Evolutionary conservation across 2,113 vertebrate genomes (phyloP).

Genomic region (Nothoprocta pentlandii): DNA sequence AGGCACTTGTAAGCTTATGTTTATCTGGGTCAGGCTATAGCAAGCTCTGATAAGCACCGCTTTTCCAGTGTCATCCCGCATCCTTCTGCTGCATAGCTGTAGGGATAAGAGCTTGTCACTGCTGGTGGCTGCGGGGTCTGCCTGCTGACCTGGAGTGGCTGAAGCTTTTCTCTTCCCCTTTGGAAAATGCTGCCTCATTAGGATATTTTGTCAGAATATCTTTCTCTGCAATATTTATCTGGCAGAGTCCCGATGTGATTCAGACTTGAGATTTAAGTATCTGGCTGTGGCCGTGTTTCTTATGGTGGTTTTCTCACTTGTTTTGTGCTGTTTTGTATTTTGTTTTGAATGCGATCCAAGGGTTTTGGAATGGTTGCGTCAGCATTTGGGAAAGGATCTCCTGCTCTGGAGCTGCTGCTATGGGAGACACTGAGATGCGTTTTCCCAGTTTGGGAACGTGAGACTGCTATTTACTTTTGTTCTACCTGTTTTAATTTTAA

Average conservation of each 20-base stretch:
- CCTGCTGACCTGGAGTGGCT: background rate
- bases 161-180: background rate
- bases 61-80: background rate
- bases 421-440: background rate
- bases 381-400: background rate
- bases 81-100: background rate
- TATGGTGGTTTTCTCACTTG: background rate
- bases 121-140: background rate
- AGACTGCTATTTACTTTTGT: too few species aligned
- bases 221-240: background rate
- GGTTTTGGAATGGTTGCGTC: background rate
- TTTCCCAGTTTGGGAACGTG: background rate
- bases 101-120: background rate
- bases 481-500: background rate
- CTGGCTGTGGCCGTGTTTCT: background rate
- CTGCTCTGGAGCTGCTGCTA: background rate
- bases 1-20: background rate
- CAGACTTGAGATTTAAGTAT: background rate
- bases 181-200: background rate
- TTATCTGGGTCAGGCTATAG: background rate
- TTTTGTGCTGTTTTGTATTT: background rate
- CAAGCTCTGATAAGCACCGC: background rate
- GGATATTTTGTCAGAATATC: background rate
- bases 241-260: background rate
- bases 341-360: background rate